Evolutionary conservation across 2,888 invertebrate genomes (phyloP).

Genomic region (Aleiodes testaceus): DNA sequence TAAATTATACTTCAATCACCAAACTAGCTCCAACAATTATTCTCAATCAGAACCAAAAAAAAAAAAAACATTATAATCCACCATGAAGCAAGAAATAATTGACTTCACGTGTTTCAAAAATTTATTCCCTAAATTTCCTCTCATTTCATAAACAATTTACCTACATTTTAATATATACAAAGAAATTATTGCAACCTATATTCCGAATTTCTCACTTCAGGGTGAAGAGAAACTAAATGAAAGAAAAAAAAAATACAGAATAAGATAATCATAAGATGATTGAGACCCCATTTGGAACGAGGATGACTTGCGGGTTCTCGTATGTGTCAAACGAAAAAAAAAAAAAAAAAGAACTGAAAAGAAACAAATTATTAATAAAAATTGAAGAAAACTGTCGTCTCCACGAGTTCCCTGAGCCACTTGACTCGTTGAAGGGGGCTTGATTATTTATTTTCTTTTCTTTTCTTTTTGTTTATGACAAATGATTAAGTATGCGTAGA

Average conservation of each 20-base stretch:
- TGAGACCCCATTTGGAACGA: slow-evolving; percentile 29
- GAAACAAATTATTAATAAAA: slow-evolving; percentile 15
- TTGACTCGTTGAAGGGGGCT: slow-evolving; percentile 19
- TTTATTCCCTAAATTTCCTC: background rate
- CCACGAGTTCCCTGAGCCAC: slow-evolving; percentile 26
- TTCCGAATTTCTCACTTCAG: slow-evolving; percentile 24
- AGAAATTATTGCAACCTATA: slow-evolving; percentile 9
- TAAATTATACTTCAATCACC: slow-evolving; percentile 31
- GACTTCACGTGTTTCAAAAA: background rate
- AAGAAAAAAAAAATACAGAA: slow-evolving; percentile 14
- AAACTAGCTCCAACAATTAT: background rate
- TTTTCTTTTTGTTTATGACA: slow-evolving; percentile 36
- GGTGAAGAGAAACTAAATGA: slow-evolving; percentile 14
- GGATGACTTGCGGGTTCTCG: slow-evolving; percentile 33
- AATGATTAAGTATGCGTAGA: slow-evolving; percentile 38
- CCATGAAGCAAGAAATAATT: slow-evolving; percentile 18
- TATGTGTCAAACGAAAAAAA: slow-evolving; percentile 28
- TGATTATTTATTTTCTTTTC: slow-evolving; percentile 33
- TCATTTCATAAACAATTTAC: background rate
- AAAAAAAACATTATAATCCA: slow-evolving; percentile 8
- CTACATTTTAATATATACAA: slow-evolving; percentile 31
- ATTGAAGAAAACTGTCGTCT: slow-evolving; percentile 31
- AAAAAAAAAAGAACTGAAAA: slow-evolving; percentile 46
- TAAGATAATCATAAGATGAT: background rate
- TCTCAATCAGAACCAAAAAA: too few relatives aligned